Base-by-base conservation (phyloP, 2,888 invertebrate species). In the Dryadula phaetusa region DNA sequence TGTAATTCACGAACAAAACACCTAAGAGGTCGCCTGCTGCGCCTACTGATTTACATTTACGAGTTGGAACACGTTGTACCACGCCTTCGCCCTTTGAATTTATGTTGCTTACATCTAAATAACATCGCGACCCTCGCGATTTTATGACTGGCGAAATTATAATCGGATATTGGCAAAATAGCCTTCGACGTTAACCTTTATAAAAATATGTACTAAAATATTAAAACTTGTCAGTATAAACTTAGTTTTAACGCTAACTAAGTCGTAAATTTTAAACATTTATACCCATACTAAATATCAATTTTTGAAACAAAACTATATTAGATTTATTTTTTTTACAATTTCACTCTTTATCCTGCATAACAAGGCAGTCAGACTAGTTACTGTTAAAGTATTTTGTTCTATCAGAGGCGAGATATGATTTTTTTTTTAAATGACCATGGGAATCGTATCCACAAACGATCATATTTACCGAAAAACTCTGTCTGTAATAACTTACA, bases 81-180 rank as follows among this genome's bases (percentile, higher is more conserved):
- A 85, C 88, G 88, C 90, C 88, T 86, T 78, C 87, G 85, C 90
- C 88, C 88, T 90, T 90, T 90, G 81, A 79, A 86, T 86, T 86
- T 86, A 87, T 83, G 82, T 84, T 73, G 72, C 72, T 74, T 81
- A 84, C 81, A 82, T 82, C 82, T 82, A 84, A 87, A 88, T 85
- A 84, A 82, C 82, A 83, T 80, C 83, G 83, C 70, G 70, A 71
- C 71, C 66, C 66, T 72, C 66, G 67, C 67, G 47, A 64, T 69
- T 67, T 71, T 71, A 73, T 75, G 72, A 72, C 66, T 71, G 66
- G 65, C 47, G 61, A 28, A 64, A 60, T 61, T 67, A 56, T 49
- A 69, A 58, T 56, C 53, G 42, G 66, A 63, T 49, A 66, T 63
- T 66, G n/a, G 5, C 22, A 16, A 56, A 56, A 56, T 34, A 56